Conservation (phyloP, 1,140 invertebrate species). For the Nymphalis io region DNA sequence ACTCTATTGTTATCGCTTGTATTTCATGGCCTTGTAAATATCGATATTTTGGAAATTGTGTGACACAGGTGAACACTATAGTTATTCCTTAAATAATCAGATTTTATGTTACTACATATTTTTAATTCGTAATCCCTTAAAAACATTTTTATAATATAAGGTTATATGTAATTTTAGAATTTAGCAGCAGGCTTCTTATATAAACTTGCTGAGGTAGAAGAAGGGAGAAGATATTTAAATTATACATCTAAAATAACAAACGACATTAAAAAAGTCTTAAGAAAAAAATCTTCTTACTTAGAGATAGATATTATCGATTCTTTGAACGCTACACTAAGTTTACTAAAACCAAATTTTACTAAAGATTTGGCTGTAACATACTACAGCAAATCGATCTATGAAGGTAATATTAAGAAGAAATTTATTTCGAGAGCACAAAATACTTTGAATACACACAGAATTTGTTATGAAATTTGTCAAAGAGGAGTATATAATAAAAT, state of each 20-base stretch:
- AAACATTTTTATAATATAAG: not conserved
- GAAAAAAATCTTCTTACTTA: conserved; percentile 50
- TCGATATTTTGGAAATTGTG: conserved; percentile 46
- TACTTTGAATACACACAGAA: conserved; percentile 39
- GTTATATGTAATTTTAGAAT: conserved; percentile 44
- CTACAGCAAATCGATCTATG: conserved; percentile 50
- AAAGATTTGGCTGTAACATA: conserved; percentile 49
- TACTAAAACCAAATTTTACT: conserved; percentile 48
- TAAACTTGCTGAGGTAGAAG: conserved; percentile 59
- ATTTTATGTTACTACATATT: not conserved
- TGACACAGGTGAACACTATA: conserved; percentile 51
- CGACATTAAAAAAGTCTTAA: conserved; percentile 62
- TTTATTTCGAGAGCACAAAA: conserved; percentile 51
- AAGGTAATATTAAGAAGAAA: conserved; percentile 64
- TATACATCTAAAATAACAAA: conserved; percentile 64
- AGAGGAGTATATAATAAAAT: conserved; percentile 36
- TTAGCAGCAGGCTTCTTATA: conserved; percentile 51
- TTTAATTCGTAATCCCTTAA: not conserved
- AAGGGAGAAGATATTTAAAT: conserved; percentile 66
- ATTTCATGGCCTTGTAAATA: conserved; percentile 68
- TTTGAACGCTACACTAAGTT: conserved; percentile 53
- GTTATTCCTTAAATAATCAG: not conserved
- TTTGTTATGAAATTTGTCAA: conserved; percentile 29
- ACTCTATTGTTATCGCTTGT: conserved; percentile 56
- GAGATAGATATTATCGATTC: conserved; percentile 51